Evolutionary conservation across 2,888 invertebrate genomes (phyloP).

Genomic region (Belgica antarctica): DNA sequence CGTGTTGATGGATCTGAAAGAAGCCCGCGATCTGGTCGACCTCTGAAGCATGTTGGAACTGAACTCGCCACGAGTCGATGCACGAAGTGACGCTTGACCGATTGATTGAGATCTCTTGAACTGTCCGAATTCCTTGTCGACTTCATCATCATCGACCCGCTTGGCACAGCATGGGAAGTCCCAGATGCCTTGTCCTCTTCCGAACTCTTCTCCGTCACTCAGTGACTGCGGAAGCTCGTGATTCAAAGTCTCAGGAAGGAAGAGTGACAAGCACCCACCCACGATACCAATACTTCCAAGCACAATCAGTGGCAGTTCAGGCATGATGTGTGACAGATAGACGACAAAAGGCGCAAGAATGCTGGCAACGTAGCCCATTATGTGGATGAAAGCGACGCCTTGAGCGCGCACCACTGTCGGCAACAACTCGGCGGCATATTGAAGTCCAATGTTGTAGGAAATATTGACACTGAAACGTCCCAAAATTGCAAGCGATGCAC

Average conservation of each 20-base stretch:
- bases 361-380: slow-evolving; percentile 83
- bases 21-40: slow-evolving; percentile 57
- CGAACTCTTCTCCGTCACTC: slow-evolving; percentile 83
- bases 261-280: slow-evolving; percentile 73
- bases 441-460: slow-evolving; percentile 84
- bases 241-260: slow-evolving; percentile 82
- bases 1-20: slow-evolving; percentile 48
- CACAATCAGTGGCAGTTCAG: slow-evolving; percentile 72
- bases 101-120: slow-evolving; percentile 49
- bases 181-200: slow-evolving; percentile 74
- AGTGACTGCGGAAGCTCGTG: slow-evolving; percentile 83
- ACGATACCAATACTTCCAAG: slow-evolving; percentile 72
- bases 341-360: slow-evolving; percentile 82
- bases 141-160: slow-evolving; percentile 56
- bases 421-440: slow-evolving; percentile 82
- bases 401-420: slow-evolving; percentile 83
- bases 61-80: slow-evolving; percentile 64
- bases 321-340: slow-evolving; percentile 71
- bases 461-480: slow-evolving; percentile 85
- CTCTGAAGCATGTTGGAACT: slow-evolving; percentile 62
- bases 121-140: slow-evolving; percentile 49
- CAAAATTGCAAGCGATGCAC: slow-evolving; percentile 74
- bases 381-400: slow-evolving; percentile 81
- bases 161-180: slow-evolving; percentile 75
- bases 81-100: slow-evolving; percentile 58